These are phyloP conservation scores for Calyptomena viridis DNA, from an alignment of 2,113 vertebrate species.

Conservation along the genomic window DNA sequence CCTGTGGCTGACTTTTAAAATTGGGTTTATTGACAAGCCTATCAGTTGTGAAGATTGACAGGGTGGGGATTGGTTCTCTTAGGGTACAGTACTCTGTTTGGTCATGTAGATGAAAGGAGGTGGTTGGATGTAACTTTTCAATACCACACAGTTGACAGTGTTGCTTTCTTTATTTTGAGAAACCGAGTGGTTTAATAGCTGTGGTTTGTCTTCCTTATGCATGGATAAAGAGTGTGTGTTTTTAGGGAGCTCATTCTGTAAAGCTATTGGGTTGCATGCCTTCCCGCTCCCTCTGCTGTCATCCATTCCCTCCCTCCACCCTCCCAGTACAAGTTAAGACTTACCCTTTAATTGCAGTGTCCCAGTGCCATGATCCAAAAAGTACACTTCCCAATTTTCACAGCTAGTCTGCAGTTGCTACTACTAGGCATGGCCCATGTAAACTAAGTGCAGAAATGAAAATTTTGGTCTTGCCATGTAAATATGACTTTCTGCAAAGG, in stretches of 20 bases:
- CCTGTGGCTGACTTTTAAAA: background rate
- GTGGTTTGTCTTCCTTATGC: background rate
- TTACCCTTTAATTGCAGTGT: background rate
- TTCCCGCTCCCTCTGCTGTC: background rate
- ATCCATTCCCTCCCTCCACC: background rate
- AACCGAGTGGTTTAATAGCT: background rate
- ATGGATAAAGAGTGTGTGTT: background rate
- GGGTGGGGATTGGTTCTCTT: background rate
- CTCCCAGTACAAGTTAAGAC: background rate
- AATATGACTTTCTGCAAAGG: slow-evolving; percentile 28
- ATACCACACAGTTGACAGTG: background rate
- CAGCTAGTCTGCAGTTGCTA: background rate
- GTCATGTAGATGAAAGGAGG: background rate
- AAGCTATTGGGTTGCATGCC: background rate
- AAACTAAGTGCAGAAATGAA: background rate
- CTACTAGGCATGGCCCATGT: background rate
- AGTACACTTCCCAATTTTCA: background rate
- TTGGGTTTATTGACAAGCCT: background rate
- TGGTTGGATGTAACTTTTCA: background rate
- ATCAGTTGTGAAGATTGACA: background rate
- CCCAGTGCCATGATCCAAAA: background rate
- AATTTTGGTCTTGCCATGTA: background rate
- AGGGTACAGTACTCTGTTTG: background rate
- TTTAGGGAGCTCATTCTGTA: background rate
- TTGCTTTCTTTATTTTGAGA: background rate